Conservation (phyloP, 2,113 vertebrate species). For the Thunnus thynnus region DNA sequence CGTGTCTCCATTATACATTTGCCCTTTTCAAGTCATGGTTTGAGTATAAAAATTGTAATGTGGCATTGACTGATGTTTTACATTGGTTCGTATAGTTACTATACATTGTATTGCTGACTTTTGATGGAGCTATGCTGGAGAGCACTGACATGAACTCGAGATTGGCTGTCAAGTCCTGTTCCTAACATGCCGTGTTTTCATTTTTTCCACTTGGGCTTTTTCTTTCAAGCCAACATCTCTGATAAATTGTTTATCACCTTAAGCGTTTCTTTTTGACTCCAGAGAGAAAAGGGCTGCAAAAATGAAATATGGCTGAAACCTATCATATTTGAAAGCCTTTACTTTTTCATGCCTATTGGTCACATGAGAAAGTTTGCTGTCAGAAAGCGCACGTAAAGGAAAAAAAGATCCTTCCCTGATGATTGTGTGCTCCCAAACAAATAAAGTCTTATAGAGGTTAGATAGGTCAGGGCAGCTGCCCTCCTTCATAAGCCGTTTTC, state of each 20-base stretch:
- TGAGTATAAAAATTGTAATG: conserved; percentile 49
- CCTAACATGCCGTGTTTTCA: conserved; percentile 51
- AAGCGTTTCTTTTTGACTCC: conserved; percentile 62
- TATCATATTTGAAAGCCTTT: conserved; percentile 73
- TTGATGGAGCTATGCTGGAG: conserved; percentile 64
- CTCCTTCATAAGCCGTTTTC: not conserved
- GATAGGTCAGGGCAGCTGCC: conserved; percentile 45
- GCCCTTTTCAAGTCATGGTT: conserved; percentile 23
- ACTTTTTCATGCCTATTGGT: conserved; percentile 68
- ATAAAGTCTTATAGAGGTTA: conserved; percentile 53
- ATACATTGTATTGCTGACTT: conserved; percentile 57
- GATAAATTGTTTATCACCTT: conserved; percentile 79
- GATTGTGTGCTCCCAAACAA: conserved; percentile 66
- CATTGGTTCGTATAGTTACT: conserved; percentile 51
- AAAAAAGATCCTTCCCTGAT: conserved; percentile 60
- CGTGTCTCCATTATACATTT: conserved; percentile 41
- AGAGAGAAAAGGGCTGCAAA: conserved; percentile 47
- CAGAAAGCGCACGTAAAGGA: conserved; percentile 52
- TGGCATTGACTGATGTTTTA: conserved; percentile 72
- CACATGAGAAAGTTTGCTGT: conserved; percentile 72
- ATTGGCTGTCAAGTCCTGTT: conserved; percentile 75
- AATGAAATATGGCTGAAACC: conserved; percentile 67
- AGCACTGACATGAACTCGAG: conserved; percentile 64
- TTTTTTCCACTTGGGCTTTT: conserved; percentile 42
- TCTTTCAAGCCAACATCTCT: conserved; percentile 61